A percentile compares a stretch with the other conserved stretches of the same genome.
Conservation (phyloP, 2,888 invertebrate genomes). For the Agapostemon virescens region DNA sequence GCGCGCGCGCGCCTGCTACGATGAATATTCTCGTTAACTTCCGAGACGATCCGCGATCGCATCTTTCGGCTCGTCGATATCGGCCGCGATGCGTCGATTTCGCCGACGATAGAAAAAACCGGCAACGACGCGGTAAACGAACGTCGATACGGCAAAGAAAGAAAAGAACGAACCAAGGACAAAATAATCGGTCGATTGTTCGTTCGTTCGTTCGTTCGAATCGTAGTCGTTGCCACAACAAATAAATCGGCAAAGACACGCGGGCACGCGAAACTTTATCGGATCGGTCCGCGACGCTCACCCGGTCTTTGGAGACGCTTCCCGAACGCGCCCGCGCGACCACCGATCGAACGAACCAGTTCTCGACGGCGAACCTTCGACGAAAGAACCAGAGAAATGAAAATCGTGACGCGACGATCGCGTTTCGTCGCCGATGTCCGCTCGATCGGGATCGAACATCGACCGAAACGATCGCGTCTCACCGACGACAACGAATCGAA, state of each 20-base stretch:
- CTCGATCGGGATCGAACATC: background rate
- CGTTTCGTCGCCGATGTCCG: background rate
- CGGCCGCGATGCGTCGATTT: background rate
- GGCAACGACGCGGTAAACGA: constrained; percentile 2
- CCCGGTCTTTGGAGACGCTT: background rate
- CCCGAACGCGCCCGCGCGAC: background rate
- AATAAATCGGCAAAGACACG: constrained; percentile 13
- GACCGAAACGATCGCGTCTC: too few species aligned
- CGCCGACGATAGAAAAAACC: constrained; percentile 39
- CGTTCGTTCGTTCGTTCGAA: constrained; percentile 29
- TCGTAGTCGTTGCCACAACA: constrained; percentile 39
- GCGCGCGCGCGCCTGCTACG: background rate
- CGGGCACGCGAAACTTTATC: background rate
- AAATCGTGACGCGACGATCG: background rate
- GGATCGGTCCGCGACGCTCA: background rate
- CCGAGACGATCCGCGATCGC: background rate
- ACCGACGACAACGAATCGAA: too few species aligned
- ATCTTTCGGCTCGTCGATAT: background rate
- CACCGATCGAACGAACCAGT: too few species aligned
- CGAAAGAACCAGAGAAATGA: background rate
- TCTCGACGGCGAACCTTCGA: background rate
- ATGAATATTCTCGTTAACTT: background rate
- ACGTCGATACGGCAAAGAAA: constrained; percentile 19
- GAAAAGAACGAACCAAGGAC: constrained; percentile 40
- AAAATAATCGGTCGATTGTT: constrained; percentile 43